Percentiles rank a stretch among this genome's conserved stretches.
phyloP scores from a whole-genome alignment of 2,888 invertebrate species.

The Allophyes oxyacanthae region DNA sequence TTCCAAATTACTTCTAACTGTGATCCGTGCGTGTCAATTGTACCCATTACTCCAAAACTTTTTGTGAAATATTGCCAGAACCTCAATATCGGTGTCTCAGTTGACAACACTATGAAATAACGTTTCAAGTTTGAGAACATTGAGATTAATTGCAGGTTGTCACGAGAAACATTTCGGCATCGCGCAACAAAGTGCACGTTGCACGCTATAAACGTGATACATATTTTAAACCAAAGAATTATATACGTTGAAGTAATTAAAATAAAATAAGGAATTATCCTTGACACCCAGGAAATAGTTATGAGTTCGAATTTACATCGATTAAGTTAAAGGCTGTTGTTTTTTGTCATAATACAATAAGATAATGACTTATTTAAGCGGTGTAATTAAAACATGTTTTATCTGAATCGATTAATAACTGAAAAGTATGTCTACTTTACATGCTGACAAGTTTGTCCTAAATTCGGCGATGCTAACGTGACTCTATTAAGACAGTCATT shows the following conservation, averaged over 20 bases:
- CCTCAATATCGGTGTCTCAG: conserved; percentile 45
- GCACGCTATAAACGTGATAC: conserved; percentile 60
- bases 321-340: conserved; percentile 47
- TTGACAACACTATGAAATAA: conserved; percentile 63
- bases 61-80: conserved; percentile 37
- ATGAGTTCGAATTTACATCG: conserved; percentile 36
- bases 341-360: conserved; percentile 37
- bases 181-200: conserved; percentile 47
- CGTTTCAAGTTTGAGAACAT: conserved; percentile 59
- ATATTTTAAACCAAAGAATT: conserved; percentile 40
- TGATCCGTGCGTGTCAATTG: conserved; percentile 31
- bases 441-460: conserved; percentile 61
- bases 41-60: conserved; percentile 26
- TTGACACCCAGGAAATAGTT: conserved; percentile 64
- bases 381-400: conserved; percentile 21
- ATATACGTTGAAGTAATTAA: conserved; percentile 36
- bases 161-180: conserved; percentile 63
- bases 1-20: conserved; percentile 5
- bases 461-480: conserved; percentile 66
- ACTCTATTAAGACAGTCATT: conserved; percentile 68
- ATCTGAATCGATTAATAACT: conserved; percentile 26
- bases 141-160: conserved; percentile 67
- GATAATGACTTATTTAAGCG: conserved; percentile 29
- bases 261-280: conserved; percentile 54
- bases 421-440: conserved; percentile 38